Evolutionary conservation across 2,888 invertebrate species (phyloP).

Genomic region (Balanococcus diminutus): DNA sequence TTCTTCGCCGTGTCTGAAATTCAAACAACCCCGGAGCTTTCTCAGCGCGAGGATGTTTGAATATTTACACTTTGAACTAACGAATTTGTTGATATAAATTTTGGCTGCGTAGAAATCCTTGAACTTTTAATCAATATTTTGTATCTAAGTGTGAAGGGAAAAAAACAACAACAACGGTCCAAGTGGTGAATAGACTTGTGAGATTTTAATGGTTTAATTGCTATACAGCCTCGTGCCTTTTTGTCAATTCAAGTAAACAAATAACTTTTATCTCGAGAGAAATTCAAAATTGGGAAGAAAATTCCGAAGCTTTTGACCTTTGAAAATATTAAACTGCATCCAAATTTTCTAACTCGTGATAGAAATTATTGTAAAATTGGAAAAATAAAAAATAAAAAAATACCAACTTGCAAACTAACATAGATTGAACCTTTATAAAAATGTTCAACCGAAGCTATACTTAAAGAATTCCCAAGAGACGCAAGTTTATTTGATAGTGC

Average conservation of each 20-base stretch:
- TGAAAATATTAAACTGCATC: too few species aligned
- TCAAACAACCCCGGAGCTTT: neutral
- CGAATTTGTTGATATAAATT: neutral
- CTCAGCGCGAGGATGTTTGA: neutral
- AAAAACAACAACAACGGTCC: too few species aligned
- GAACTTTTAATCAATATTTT: neutral
- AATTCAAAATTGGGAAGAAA: too few species aligned
- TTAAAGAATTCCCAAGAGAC: slow-evolving; percentile 5
- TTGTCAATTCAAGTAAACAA: too few species aligned
- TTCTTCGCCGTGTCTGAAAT: slow-evolving; percentile 7
- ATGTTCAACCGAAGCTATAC: neutral
- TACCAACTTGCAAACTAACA: neutral
- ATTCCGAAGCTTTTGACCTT: too few species aligned
- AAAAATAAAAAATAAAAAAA: neutral
- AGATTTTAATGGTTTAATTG: too few species aligned
- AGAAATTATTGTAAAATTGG: neutral
- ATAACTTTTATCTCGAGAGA: too few species aligned
- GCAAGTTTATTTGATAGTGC: slow-evolving; percentile 29
- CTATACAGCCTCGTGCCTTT: too few species aligned
- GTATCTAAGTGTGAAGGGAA: neutral
- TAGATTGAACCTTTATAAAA: neutral
- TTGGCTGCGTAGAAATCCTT: neutral
- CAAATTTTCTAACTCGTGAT: too few species aligned
- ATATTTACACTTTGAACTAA: neutral
- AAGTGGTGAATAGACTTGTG: too few species aligned